Evolutionary conservation across 1,140 invertebrate genomes (phyloP).

Genomic region (Neodiprion lecontei): DNA sequence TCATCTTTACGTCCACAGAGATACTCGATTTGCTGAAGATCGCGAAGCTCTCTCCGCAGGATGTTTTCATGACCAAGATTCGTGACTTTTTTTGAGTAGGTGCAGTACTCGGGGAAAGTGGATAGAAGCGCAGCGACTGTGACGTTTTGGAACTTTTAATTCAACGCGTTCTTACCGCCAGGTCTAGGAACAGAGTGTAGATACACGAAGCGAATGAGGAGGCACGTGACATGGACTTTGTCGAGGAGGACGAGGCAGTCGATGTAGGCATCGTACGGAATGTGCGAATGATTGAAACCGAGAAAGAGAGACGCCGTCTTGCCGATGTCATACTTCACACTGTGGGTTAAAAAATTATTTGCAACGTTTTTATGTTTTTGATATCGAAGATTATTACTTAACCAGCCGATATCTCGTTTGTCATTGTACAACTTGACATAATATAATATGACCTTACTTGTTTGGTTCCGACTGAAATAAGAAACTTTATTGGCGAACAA

Average conservation of each 20-base stretch:
- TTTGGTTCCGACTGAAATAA: too few relatives aligned
- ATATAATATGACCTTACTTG: too few relatives aligned
- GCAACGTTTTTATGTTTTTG: constrained; percentile 35
- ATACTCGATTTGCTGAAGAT: constrained; percentile 62
- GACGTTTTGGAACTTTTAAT: constrained; percentile 32
- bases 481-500: too few relatives aligned
- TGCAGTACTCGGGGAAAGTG: background rate
- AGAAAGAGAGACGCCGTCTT: constrained; percentile 61
- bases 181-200: constrained; percentile 66
- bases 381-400: too few relatives aligned
- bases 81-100: background rate
- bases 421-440: too few relatives aligned
- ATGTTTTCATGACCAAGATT: constrained; percentile 53
- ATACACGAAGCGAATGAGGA: constrained; percentile 65
- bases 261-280: constrained; percentile 50
- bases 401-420: too few relatives aligned
- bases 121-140: constrained; percentile 41
- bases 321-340: constrained; percentile 70
- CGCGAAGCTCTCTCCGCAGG: constrained; percentile 65
- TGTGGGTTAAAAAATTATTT: constrained; percentile 67
- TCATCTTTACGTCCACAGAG: constrained; percentile 69
- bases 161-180: constrained; percentile 36
- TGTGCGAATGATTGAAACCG: constrained; percentile 41
- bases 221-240: constrained; percentile 66
- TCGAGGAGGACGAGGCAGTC: constrained; percentile 52